A percentile compares a stretch with the other conserved stretches of the same genome.
These are phyloP conservation scores for Prunella himalayana DNA, from an alignment of 2,113 vertebrate genomes.

Conservation along the genomic window DNA sequence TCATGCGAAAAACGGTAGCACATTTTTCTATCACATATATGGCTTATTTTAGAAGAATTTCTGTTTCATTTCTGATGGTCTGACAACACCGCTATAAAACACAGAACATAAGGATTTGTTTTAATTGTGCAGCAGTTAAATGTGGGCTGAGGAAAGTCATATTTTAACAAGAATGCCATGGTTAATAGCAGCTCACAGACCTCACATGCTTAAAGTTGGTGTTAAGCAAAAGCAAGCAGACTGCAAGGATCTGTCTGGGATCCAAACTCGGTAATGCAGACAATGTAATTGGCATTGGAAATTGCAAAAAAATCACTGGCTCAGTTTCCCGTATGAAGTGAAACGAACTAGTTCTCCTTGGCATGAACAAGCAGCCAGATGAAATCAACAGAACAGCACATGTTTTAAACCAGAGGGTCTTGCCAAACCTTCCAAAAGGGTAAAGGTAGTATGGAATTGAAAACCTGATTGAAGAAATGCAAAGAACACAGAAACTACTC, in stretches of 20 bases:
- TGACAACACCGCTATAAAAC: neutral
- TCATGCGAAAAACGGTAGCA: neutral
- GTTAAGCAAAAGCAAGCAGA: neutral
- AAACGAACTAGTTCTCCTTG: neutral
- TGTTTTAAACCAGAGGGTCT: neutral
- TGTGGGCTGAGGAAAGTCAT: neutral
- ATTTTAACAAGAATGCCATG: neutral
- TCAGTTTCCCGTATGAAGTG: rapidly evolving
- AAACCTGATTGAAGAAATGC: neutral
- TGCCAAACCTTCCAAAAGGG: neutral
- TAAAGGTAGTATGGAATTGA: neutral
- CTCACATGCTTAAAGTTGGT: neutral
- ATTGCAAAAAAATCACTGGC: neutral
- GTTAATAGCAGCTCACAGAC: neutral
- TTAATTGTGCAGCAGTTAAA: neutral
- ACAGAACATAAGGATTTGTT: neutral
- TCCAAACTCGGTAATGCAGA: neutral
- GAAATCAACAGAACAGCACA: neutral
- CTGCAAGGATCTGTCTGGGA: neutral
- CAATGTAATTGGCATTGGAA: neutral
- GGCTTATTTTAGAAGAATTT: neutral
- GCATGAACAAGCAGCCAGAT: neutral
- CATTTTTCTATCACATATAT: neutral
- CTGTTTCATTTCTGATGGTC: neutral
- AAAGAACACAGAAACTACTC: neutral